Percentiles rank a stretch among this genome's conserved stretches.
phyloP scores from a whole-genome alignment of 1,140 invertebrate genomes.

The Aphelenchoides besseyi region DNA sequence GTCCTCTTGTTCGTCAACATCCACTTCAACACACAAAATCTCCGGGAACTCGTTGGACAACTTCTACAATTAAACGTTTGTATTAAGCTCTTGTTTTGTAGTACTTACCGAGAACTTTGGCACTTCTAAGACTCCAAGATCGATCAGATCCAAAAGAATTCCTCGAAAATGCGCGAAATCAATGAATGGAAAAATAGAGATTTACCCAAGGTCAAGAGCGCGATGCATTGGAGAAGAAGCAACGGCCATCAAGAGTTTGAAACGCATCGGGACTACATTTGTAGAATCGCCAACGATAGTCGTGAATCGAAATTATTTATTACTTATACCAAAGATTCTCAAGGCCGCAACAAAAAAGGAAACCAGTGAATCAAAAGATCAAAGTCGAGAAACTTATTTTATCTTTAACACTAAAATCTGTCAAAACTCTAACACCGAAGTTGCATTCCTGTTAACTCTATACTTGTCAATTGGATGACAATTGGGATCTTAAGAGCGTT shows the following conservation, averaged over 20 bases:
- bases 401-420: too few species aligned
- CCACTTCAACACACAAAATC: constrained; percentile 49
- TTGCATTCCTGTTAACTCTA: too few species aligned
- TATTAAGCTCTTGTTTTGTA: neutral
- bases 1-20: constrained; percentile 57
- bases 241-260: constrained; percentile 23
- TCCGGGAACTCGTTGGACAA: constrained; percentile 45
- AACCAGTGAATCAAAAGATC: too few species aligned
- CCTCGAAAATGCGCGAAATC: constrained; percentile 69
- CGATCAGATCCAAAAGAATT: constrained; percentile 78
- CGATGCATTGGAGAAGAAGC: constrained; percentile 36
- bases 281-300: constrained; percentile 6
- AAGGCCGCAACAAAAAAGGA: too few species aligned
- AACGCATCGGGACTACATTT: neutral
- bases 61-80: constrained; percentile 63
- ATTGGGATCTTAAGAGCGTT: too few species aligned
- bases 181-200: neutral
- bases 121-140: constrained; percentile 77
- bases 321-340: too few species aligned
- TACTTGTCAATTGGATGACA: too few species aligned
- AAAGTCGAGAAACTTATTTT: too few species aligned
- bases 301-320: constrained; percentile 11
- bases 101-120: constrained; percentile 69
- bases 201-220: constrained; percentile 5
- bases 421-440: too few species aligned